phyloP scores from a whole-genome alignment of 2,797 vertebrate genomes.

The Acropternis orthonyx region DNA sequence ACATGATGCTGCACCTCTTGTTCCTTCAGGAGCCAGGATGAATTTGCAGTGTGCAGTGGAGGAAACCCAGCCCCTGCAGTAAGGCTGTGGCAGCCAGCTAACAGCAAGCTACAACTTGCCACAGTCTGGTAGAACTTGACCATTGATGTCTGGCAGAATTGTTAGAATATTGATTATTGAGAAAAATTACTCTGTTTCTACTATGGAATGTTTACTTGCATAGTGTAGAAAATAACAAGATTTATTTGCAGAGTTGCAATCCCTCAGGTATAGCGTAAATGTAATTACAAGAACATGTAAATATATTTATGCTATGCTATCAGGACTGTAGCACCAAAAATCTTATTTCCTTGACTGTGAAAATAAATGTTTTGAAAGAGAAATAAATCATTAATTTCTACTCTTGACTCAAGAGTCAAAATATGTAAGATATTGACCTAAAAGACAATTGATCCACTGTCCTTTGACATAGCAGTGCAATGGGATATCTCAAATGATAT shows the following conservation, averaged over 20 bases:
- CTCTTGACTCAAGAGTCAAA: conserved; percentile 27
- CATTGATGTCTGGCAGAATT: not conserved
- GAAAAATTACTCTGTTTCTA: not conserved
- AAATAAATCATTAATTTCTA: conserved; percentile 65
- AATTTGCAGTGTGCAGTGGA: not conserved
- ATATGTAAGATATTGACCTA: not conserved
- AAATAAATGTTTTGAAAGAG: conserved; percentile 58
- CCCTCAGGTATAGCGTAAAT: conserved; percentile 57
- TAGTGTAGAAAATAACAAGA: conserved; percentile 34
- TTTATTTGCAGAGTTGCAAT: conserved; percentile 50
- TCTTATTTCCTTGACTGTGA: conserved; percentile 56
- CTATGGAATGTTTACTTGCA: conserved; percentile 24
- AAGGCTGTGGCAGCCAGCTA: not conserved
- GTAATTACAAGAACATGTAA: conserved; percentile 53
- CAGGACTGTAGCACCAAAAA: conserved; percentile 19
- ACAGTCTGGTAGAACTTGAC: not conserved
- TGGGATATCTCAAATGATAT: not conserved
- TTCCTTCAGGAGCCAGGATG: not conserved
- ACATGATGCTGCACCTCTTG: not conserved
- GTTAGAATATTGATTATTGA: not conserved
- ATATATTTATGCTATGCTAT: conserved; percentile 37
- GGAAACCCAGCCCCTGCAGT: not conserved
- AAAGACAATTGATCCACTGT: not conserved
- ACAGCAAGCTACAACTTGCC: not conserved
- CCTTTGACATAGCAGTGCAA: conserved; percentile 1